Evolutionary conservation across 2,113 vertebrate species (phyloP), one percentile per base, ranked within the genome.

Genomic region (Nyctereutes procyonoides): DNA sequence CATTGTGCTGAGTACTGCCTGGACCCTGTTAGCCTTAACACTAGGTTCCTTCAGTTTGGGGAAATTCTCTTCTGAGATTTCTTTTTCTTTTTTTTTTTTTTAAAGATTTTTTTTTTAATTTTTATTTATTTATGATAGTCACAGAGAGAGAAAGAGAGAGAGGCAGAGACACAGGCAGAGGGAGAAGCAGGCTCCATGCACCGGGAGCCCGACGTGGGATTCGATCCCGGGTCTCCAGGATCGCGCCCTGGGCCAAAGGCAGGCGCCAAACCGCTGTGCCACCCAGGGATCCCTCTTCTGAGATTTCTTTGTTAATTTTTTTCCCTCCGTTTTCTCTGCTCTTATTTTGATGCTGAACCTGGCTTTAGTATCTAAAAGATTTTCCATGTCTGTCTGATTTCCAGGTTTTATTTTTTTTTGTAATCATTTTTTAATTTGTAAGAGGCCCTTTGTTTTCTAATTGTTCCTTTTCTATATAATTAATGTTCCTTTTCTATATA

Each of bases 401-500:
- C 48, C 19, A 71, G 38, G 73, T 79, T 7, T 55, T 53, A 28
- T 55, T 35, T 38, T 55, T 85, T 88, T 51, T 65, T 53, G 7
- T 7, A 56, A 30, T 67, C 17, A 20, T 80, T 71, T 86, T 95
- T 93, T 82, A 77, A 92, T 65, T 20, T 82, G 10, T 90, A n/a
- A 82, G 58, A 83, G 28, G 15, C 67, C 65, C 79, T 87, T 79
- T 79, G 53, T 88, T 96, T 97, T 91, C 51, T 86, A 48, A 89
- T 43, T 63, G 12, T 32, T 86, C 9, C 58, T 92, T 96, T 80
- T 88, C 32, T 76, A 5, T 88, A 10, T 96, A 93, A 91, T 88
- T 84, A 93, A 83, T 58, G 12, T 32, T 86, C 9, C 58, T 92
- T 96, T 80, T 88, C 32, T 76, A 5, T 88, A 10, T 96, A 93